These are phyloP conservation scores for Gymnocephalus cernua DNA, from an alignment of 2,113 vertebrate species.

Conservation along the genomic window DNA sequence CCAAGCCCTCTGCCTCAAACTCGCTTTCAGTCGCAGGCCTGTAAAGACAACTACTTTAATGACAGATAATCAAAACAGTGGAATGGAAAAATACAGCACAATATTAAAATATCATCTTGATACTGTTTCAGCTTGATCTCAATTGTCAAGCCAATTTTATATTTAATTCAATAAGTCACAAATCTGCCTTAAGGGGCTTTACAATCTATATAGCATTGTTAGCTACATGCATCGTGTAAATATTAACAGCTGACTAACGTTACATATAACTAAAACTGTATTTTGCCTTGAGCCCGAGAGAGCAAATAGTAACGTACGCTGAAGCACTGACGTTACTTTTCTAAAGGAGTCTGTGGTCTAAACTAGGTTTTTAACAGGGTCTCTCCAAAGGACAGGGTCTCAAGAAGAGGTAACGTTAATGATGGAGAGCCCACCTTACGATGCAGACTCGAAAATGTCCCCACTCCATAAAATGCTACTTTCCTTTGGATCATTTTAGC, in stretches of 20 bases:
- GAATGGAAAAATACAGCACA: neutral
- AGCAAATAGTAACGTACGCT: too few species aligned
- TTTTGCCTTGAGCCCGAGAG: too few species aligned
- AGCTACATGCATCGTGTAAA: neutral
- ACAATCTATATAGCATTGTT: neutral
- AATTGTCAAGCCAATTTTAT: neutral
- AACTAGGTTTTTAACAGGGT: neutral
- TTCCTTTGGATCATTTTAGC: constrained; percentile 10
- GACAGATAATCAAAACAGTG: neutral
- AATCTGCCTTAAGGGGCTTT: neutral
- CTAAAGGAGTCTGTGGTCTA: neutral
- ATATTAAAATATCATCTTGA: neutral
- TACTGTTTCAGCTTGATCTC: neutral
- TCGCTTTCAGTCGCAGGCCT: constrained; percentile 3
- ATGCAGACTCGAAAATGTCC: neutral
- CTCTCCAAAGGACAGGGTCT: too few species aligned
- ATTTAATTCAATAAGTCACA: too few species aligned
- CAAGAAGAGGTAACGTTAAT: neutral
- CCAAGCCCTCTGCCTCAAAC: constrained; percentile 13
- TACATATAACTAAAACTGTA: too few species aligned
- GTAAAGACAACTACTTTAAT: constrained; percentile 15
- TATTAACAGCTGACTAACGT: too few species aligned
- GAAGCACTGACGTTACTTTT: too few species aligned
- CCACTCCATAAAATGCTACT: neutral
- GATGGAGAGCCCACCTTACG: neutral